A percentile compares a stretch with the other conserved stretches of the same genome.
These are phyloP conservation scores for Heptascelio sp. DNA, from an alignment of 2,888 invertebrate genomes.

Conservation along the genomic window DNA sequence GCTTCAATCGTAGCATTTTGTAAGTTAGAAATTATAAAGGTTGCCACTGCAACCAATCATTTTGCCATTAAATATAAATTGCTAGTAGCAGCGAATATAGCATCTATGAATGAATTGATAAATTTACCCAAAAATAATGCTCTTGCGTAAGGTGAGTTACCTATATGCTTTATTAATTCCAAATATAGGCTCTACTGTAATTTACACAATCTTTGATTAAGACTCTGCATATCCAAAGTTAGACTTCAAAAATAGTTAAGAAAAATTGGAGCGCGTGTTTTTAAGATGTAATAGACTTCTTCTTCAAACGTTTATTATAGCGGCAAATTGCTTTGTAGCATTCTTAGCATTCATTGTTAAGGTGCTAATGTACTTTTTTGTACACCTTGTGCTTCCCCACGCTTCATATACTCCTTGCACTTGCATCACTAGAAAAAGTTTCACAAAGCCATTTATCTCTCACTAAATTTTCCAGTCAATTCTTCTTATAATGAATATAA, in stretches of 20 bases:
- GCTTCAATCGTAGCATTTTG: no score
- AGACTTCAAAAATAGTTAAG: background rate
- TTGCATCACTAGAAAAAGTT: background rate
- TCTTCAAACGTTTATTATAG: background rate
- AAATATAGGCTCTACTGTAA: no score
- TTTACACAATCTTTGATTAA: no score
- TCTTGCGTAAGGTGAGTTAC: no score
- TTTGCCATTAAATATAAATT: no score
- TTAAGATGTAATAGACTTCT: background rate
- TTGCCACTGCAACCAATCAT: no score
- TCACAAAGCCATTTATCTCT: background rate
- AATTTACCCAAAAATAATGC: no score
- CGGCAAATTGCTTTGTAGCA: background rate
- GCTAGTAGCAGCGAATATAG: no score
- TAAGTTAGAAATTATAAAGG: no score
- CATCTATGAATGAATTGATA: no score
- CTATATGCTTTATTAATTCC: no score
- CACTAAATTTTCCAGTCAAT: background rate
- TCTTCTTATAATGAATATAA: background rate
- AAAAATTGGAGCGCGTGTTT: background rate
- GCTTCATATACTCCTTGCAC: background rate
- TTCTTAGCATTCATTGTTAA: background rate
- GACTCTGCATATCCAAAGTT: background rate
- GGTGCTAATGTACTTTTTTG: background rate
- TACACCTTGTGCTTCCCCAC: background rate